Conservation (phyloP, 92 coral and sea anemone genomes). For the Heteractis magnifica region DNA sequence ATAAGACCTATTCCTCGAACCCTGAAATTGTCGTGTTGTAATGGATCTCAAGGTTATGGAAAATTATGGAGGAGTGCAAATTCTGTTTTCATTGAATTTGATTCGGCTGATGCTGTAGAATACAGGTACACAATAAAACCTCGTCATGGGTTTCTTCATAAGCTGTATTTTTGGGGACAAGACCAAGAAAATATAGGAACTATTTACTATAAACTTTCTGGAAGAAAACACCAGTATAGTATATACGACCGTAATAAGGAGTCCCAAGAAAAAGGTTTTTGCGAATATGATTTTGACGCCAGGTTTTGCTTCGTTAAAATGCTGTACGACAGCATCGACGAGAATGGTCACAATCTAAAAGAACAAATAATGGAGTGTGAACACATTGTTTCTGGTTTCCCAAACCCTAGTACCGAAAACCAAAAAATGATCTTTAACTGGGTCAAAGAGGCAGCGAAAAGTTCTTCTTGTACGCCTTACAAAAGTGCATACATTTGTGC, state of each 20-base stretch:
- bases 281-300: conserved; percentile 20
- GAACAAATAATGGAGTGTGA: conserved; percentile 57
- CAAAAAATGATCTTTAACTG: conserved; percentile 13
- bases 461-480: background rate
- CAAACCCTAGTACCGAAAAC: background rate
- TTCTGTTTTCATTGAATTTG: background rate
- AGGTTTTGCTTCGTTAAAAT: conserved; percentile 45
- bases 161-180: too few relatives aligned
- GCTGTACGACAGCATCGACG: conserved; percentile 21
- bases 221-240: conserved; percentile 56
- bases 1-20: conserved; percentile 20
- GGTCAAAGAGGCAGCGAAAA: background rate
- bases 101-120: background rate
- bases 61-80: conserved; percentile 21
- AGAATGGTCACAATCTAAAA: conserved; percentile 20
- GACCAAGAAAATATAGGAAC: background rate
- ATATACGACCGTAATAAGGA: conserved; percentile 23
- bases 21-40: background rate
- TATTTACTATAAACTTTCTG: background rate
- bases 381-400: conserved; percentile 49
- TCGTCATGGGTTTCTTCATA: background rate
- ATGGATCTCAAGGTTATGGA: background rate
- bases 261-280: background rate
- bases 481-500: conserved; percentile 53
- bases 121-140: conserved; percentile 43